These are phyloP conservation scores for Drosophila aff. DNA, from an alignment of 1,140 invertebrate genomes.

Conservation along the genomic window DNA sequence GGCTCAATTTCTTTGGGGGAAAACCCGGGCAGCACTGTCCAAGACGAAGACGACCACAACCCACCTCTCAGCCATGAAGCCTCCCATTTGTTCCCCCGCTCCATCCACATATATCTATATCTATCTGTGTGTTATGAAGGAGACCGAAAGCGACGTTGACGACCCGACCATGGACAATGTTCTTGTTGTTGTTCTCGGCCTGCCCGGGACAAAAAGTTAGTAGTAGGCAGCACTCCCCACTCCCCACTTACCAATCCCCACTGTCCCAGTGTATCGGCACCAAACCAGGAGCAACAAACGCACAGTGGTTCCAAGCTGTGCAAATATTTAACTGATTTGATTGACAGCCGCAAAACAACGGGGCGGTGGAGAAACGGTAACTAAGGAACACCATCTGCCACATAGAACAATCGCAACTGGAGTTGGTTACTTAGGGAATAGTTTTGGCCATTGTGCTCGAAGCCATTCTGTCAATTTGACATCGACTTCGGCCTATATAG, in stretches of 20 bases:
- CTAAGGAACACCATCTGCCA: slow-evolving; percentile 20
- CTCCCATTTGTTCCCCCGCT: not conserved
- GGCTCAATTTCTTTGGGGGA: not conserved
- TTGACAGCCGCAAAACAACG: slow-evolving; percentile 14
- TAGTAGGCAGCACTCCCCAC: slow-evolving; percentile 33
- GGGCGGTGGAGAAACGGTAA: not conserved
- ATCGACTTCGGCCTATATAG: slow-evolving; percentile 3
- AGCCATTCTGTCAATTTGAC: not conserved
- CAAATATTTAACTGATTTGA: slow-evolving; percentile 44
- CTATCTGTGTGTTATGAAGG: slow-evolving; percentile 39
- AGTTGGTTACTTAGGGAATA: slow-evolving; percentile 21
- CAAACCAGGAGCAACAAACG: slow-evolving; percentile 40
- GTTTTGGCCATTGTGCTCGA: slow-evolving; percentile 18
- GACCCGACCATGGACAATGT: slow-evolving; percentile 76
- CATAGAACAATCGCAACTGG: slow-evolving; percentile 10
- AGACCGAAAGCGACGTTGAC: slow-evolving; percentile 26
- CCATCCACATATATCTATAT: slow-evolving; percentile 22
- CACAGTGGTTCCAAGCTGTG: slow-evolving; percentile 45
- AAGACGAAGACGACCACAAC: slow-evolving; percentile 5
- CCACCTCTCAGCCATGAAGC: not conserved
- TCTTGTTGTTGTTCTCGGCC: slow-evolving; percentile 57
- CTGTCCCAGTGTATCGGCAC: not conserved
- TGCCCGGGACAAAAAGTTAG: slow-evolving; percentile 37
- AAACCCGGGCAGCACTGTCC: slow-evolving; percentile 1
- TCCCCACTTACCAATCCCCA: not conserved